Evolutionary conservation across 2,888 invertebrate genomes (phyloP).

Genomic region (Drosophila quasianomalipes): DNA sequence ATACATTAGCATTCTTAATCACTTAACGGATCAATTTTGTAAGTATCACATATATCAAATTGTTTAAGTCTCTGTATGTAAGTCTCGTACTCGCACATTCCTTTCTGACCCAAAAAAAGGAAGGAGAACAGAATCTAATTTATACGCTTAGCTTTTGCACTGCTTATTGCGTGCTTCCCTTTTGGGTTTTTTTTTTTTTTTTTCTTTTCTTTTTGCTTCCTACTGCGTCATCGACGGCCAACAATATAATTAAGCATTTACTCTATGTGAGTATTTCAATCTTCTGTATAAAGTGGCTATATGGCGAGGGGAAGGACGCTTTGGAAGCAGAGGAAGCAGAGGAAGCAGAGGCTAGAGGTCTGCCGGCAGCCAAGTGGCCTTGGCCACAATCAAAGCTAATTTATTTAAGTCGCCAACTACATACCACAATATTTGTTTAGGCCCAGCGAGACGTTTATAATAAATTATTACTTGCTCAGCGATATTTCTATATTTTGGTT

Average conservation of each 20-base stretch:
- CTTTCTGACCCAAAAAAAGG: not conserved
- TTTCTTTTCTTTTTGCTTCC: conserved; percentile 2
- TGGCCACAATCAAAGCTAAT: conserved; percentile 75
- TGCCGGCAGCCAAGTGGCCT: conserved; percentile 40
- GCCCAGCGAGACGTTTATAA: conserved; percentile 36
- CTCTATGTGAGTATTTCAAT: conserved; percentile 66
- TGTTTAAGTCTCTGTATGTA: not conserved
- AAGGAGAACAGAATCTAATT: conserved; percentile 14
- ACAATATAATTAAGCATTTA: conserved; percentile 70
- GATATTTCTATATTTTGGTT: conserved; percentile 40
- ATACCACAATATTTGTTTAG: conserved; percentile 61
- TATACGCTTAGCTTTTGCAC: conserved; percentile 27
- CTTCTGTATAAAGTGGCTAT: conserved; percentile 44
- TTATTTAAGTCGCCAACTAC: conserved; percentile 74
- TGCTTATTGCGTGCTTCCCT: conserved; percentile 36
- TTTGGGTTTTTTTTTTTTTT: not conserved
- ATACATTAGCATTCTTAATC: conserved; percentile 1
- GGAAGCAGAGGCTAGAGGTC: not conserved
- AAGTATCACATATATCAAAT: not conserved
- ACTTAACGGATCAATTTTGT: conserved; percentile 4
- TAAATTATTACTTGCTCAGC: conserved; percentile 63
- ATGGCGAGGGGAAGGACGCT: not conserved
- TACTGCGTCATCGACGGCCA: conserved; percentile 40
- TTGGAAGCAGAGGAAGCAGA: not conserved
- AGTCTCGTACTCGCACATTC: not conserved